Base-by-base conservation (phyloP, 64 coral and sea anemone genomes). In the Dendrophyllia cribrosa region DNA sequence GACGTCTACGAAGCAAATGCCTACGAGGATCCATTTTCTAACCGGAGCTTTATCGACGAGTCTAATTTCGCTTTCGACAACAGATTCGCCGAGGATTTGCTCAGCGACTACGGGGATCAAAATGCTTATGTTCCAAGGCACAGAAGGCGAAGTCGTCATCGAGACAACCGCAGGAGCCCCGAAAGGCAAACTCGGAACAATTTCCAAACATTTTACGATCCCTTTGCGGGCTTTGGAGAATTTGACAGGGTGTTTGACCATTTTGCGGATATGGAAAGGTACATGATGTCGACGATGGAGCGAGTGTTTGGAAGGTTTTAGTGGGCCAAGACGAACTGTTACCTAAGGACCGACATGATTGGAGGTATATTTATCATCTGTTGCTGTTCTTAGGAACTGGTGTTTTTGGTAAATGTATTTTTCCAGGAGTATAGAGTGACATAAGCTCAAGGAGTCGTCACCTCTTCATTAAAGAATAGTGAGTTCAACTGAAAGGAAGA, bases 251-350 rank as follows among this genome's bases (percentile, higher is more conserved):
- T 89, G 86, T 72, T 89, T 3, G 87, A 89, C 53, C 92, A 78
- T 13, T 89, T 94, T 51, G 76, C 86, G 15, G 92, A 94, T 52
- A 89, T 94, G 86, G 86, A 82, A 11, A 78, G 79, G 44, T 76
- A 94, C 21, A 94, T 94, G 92, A 74, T 83, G 86, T 66, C 87
- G 6, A 89, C 88, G 50, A 94, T 94, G 92, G 56, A 87, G 0
- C 70, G 70, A 51, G 81, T 94, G 7, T 94, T 94, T 65, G 92
- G 92, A 17, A 79, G 84, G 68, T 76, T 88, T 23, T 93, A 72
- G 87, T 52, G 20, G 22, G 22, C 23, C 53, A 56, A 12, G 53
- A 56, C 53, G 12, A 56, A 34, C 34, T 34, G 34, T 34, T 34
- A 34, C 34, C 34, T 34, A 34, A 34, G 34, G 34, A 34, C 34